A percentile compares a stretch with the other conserved stretches of the same genome.
Evolutionary conservation across 2,113 vertebrate species (phyloP).

Genomic region (Pomatostomus ruficeps): DNA sequence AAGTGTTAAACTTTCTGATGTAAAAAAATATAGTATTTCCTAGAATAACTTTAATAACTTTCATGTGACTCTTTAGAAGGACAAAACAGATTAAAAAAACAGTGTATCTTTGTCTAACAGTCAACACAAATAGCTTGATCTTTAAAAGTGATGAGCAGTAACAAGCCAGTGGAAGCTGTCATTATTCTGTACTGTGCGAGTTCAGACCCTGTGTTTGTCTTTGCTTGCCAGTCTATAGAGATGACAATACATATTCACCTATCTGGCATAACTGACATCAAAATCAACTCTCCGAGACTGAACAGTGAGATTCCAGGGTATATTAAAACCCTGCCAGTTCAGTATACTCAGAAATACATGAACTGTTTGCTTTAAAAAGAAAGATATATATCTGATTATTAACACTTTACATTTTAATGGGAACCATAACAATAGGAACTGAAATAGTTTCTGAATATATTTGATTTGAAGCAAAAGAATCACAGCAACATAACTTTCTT

Average conservation of each 20-base stretch:
- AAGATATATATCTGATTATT: background rate
- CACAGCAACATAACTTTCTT: background rate
- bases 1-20: background rate
- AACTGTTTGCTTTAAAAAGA: background rate
- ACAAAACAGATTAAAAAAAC: background rate
- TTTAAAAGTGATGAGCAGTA: background rate
- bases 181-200: background rate
- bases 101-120: background rate
- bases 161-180: background rate
- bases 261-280: background rate
- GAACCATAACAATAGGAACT: background rate
- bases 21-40: background rate
- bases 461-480: background rate
- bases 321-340: background rate
- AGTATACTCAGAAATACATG: background rate
- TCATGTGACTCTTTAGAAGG: background rate
- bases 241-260: background rate
- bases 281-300: background rate
- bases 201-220: background rate
- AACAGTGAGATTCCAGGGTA: background rate
- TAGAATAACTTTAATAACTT: background rate
- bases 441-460: background rate
- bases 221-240: background rate
- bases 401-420: background rate
- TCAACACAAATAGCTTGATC: background rate